Percentiles rank a stretch among this genome's conserved stretches.
Evolutionary conservation across 2,113 vertebrate species (phyloP).

Genomic region (Struthio camelus): DNA sequence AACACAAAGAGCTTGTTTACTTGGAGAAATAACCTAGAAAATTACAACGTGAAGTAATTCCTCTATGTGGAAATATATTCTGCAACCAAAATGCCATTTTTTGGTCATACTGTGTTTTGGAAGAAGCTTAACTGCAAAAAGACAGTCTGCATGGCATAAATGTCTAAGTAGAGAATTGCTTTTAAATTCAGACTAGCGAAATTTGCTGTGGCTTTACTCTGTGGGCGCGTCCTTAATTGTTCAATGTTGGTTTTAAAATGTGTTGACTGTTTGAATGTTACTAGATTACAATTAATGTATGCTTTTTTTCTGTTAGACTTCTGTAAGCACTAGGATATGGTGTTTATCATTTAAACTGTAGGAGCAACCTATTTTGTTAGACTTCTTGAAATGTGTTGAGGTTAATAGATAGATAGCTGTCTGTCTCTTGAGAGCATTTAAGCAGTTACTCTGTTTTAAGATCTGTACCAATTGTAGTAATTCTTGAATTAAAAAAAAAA

Average conservation of each 20-base stretch:
- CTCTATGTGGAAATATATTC: background rate
- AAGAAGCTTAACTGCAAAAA: background rate
- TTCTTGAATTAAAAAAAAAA: too few relatives aligned
- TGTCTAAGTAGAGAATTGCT: background rate
- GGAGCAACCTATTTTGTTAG: background rate
- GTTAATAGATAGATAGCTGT: background rate
- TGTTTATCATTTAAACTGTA: background rate
- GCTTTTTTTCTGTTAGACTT: background rate
- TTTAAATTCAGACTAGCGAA: background rate
- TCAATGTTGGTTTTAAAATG: background rate
- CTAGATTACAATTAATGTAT: background rate
- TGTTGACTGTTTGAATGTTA: background rate
- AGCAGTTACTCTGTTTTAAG: background rate
- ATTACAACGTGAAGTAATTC: background rate
- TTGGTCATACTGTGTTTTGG: background rate
- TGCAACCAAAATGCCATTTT: background rate
- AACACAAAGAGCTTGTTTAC: background rate
- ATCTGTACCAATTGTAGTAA: background rate
- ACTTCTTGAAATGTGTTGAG: background rate
- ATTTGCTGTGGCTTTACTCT: background rate
- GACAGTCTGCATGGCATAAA: background rate
- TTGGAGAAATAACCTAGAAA: background rate
- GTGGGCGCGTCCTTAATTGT: background rate
- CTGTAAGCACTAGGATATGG: background rate
- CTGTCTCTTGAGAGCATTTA: background rate